Percentiles rank a stretch among this genome's conserved stretches.
Conservation (phyloP, 1,140 invertebrate species). For the Sarcophaga peregrina region DNA sequence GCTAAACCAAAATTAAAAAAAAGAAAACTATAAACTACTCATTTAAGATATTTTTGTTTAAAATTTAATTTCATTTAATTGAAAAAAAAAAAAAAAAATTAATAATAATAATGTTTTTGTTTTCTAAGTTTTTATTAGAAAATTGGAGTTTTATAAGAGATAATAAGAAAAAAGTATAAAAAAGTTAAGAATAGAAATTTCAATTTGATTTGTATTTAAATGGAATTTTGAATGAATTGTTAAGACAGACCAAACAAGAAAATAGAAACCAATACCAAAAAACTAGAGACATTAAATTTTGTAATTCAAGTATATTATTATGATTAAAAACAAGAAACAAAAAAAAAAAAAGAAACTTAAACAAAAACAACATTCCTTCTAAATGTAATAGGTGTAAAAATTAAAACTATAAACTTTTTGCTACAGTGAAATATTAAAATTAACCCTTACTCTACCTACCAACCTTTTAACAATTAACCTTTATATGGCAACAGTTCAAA, state of each 20-base stretch:
- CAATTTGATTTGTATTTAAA: slow-evolving; percentile 45
- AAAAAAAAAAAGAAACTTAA: slow-evolving; percentile 28
- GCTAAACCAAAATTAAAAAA: background rate
- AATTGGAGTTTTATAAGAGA: background rate
- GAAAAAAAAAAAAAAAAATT: background rate
- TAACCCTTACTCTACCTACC: background rate
- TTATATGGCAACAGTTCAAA: slow-evolving; percentile 40
- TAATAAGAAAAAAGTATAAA: background rate
- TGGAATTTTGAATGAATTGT: slow-evolving; percentile 41
- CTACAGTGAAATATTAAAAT: background rate
- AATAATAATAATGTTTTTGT: slow-evolving; percentile 34
- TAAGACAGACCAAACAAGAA: no score
- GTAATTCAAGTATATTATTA: background rate
- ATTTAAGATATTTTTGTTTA: slow-evolving; percentile 31
- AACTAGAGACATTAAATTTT: background rate
- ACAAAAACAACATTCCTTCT: slow-evolving; percentile 27
- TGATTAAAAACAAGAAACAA: background rate
- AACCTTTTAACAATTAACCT: slow-evolving; percentile 10
- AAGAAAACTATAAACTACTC: background rate
- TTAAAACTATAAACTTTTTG: background rate
- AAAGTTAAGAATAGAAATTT: background rate
- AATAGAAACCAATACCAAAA: background rate
- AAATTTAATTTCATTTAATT: background rate
- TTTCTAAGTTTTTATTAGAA: slow-evolving; percentile 41
- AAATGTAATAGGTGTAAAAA: slow-evolving; percentile 4